phyloP scores from a whole-genome alignment of 2,113 vertebrate genomes.

The Ellobius talpinus region DNA sequence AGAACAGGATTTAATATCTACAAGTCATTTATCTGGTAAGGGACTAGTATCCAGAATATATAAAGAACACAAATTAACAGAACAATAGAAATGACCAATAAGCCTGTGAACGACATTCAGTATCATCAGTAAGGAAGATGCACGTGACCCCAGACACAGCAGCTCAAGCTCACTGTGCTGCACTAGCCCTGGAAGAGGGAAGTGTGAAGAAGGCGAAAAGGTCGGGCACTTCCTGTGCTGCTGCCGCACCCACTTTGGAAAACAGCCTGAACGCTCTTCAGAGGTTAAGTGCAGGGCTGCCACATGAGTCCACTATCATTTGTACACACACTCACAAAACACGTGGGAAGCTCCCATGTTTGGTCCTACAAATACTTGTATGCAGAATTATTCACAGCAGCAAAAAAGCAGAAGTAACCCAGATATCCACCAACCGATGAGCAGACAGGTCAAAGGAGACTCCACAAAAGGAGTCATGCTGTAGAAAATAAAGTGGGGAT shows the following conservation, averaged over 20 bases:
- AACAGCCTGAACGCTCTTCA: background rate
- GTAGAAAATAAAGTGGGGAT: background rate
- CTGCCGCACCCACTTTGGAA: background rate
- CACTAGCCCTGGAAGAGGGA: background rate
- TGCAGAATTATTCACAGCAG: background rate
- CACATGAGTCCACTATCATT: background rate
- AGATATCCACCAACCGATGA: background rate
- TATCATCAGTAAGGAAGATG: background rate
- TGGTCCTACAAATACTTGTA: background rate
- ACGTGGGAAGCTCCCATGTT: background rate
- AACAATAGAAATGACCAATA: background rate
- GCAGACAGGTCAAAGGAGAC: background rate
- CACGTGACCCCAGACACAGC: background rate
- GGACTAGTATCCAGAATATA: background rate
- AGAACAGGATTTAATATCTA: conserved; percentile 16
- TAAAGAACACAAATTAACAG: conserved; percentile 7
- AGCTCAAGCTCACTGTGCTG: background rate
- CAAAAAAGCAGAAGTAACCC: background rate
- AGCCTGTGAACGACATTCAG: background rate
- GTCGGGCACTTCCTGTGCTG: too few relatives aligned
- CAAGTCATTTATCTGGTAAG: background rate
- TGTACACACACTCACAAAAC: background rate
- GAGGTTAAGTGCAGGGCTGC: background rate
- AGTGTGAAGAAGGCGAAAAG: background rate
- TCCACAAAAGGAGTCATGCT: background rate